Evolutionary conservation across 2,888 invertebrate genomes (phyloP).

Genomic region (Lycaena phlaeas): DNA sequence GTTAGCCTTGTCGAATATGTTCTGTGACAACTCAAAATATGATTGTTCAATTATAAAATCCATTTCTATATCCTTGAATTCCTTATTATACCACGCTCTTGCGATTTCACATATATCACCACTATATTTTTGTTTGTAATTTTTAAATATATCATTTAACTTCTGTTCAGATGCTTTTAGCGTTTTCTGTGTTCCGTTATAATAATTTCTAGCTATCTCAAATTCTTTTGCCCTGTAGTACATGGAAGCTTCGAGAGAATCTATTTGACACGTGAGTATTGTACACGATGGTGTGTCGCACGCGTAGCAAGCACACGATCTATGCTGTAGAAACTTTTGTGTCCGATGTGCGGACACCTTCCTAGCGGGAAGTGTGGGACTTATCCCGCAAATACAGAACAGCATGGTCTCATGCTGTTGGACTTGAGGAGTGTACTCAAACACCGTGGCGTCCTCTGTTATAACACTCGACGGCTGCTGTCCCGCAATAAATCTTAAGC

Average conservation of each 20-base stretch:
- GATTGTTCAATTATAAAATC: slow-evolving; percentile 40
- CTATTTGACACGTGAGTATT: slow-evolving; percentile 29
- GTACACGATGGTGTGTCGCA: slow-evolving; percentile 31
- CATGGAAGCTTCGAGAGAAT: slow-evolving; percentile 37
- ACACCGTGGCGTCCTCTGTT: slow-evolving; percentile 1
- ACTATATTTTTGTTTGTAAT: slow-evolving; percentile 23
- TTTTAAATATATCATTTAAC: slow-evolving; percentile 22
- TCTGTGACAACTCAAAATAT: slow-evolving; percentile 37
- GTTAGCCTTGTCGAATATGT: slow-evolving; percentile 31
- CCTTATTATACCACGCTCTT: slow-evolving; percentile 18
- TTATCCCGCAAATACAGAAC: slow-evolving; percentile 29
- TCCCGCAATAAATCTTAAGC: slow-evolving; percentile 43
- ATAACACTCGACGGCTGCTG: slow-evolving; percentile 28
- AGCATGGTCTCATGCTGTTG: slow-evolving; percentile 29
- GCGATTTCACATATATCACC: slow-evolving; percentile 30
- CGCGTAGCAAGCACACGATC: slow-evolving; percentile 35
- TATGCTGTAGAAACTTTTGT: slow-evolving; percentile 38
- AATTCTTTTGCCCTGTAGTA: slow-evolving; percentile 41
- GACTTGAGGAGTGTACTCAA: slow-evolving; percentile 1
- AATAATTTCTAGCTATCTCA: slow-evolving; percentile 45
- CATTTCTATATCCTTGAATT: slow-evolving; percentile 28
- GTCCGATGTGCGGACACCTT: slow-evolving; percentile 30
- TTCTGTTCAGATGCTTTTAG: slow-evolving; percentile 29
- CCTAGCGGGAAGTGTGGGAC: slow-evolving; percentile 29
- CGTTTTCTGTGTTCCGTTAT: slow-evolving; percentile 32